Evolutionary conservation across 2,888 invertebrate species (phyloP), one percentile per base, ranked within the genome.

Genomic region (Drosophila recens): DNA sequence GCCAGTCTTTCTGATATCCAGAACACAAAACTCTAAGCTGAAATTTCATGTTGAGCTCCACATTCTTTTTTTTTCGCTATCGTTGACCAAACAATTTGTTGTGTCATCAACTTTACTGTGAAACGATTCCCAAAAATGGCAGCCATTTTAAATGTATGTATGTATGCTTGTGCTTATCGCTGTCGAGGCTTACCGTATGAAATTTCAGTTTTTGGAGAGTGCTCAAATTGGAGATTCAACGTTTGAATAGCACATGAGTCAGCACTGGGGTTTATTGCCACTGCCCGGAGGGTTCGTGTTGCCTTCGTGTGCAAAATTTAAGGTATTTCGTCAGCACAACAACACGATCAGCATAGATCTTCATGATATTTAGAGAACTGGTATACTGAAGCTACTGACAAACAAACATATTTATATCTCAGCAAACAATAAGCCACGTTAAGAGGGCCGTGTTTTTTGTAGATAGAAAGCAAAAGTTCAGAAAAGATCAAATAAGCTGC

Each of bases 1-100:
- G 67, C 58, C 40, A 58, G 75, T 66, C 49, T 52, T 49, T 20
- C 13, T 23, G 30, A 20, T 23, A 49, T 40, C 43, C 34, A 64
- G 45, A 75, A 73, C 59, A 40, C 13, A 57, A 49, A 43, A 17
- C 13, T 33, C 20, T 9, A 8, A 59, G 30, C 82, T 75, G 67
- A 67, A 82, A 85, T 79, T 79, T 81, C 68, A 82, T 38, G 61
- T 67, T 62, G 36, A 64, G 64, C 64, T 82, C 72, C 64, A 36
- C 48, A 52, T 36, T 42, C 13, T 13, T 67, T 49, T 15, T n/a
- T 58, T 45, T 42, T 49, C 43, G 40, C 10, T 42, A 42, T 17
- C 42, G 17, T 2, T 42, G 9, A 1, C 4, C 10, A 15, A 46
- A 33, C 30, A 46, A 43, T 63, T 65, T 65, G 33, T 56, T 58